phyloP scores from a whole-genome alignment of 2,888 invertebrate genomes.

The Trichopoda pennipes region DNA sequence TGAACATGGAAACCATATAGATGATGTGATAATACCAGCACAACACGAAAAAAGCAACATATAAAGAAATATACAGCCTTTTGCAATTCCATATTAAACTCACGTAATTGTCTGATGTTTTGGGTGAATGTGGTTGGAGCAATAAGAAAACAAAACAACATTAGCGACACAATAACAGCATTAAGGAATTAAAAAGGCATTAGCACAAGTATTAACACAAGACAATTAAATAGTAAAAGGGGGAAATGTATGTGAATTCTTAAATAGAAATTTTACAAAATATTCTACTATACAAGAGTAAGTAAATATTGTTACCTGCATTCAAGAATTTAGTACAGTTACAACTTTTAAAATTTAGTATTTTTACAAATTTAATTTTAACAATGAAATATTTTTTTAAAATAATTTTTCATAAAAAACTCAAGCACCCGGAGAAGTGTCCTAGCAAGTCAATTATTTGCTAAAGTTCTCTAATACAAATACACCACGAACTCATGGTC shows the following conservation, averaged over 20 bases:
- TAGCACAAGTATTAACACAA: constrained; percentile 63
- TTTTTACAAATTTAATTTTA: no score
- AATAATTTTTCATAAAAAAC: no score
- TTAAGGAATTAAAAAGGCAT: constrained; percentile 65
- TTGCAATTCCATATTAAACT: constrained; percentile 34
- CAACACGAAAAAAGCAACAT: constrained; percentile 13
- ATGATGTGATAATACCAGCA: constrained; percentile 62
- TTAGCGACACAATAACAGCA: constrained; percentile 22
- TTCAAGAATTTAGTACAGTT: no score
- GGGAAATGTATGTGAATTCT: neutral
- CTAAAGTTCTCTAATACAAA: no score
- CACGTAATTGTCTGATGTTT: constrained; percentile 41
- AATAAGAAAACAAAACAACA: constrained; percentile 30
- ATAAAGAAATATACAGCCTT: constrained; percentile 21
- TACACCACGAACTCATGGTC: no score
- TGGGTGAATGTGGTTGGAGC: constrained; percentile 45
- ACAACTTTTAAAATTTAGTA: no score
- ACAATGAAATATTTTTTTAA: no score
- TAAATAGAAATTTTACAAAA: neutral
- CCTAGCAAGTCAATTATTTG: no score
- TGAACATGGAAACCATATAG: constrained; percentile 67
- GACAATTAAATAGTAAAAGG: constrained; percentile 34
- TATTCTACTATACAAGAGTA: no score
- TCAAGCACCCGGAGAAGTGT: no score
- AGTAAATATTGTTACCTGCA: no score